Base-by-base conservation (phyloP, 2,113 vertebrate genomes). In the Sturnira hondurensis region DNA sequence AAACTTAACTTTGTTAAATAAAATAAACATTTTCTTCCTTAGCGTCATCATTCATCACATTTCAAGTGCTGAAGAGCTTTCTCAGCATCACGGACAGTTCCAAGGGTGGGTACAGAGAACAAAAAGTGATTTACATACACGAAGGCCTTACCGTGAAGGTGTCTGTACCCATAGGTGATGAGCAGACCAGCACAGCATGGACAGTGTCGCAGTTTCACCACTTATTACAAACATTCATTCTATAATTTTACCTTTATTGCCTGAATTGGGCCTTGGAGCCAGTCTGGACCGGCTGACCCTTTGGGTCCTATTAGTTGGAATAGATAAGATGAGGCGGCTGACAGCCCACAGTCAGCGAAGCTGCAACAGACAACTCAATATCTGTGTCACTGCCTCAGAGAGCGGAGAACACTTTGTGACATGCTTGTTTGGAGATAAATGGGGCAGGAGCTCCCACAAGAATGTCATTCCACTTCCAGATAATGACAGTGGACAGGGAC, bases 371-470 rank as follows among this genome's bases (percentile, higher is more conserved):
- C 4, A 45, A 11, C 36, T 26, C 28, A 22, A 28, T 36, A 16
- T 31, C 26, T 24, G 47, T 36, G 22, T 73, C 36, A 14, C 12
- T 10, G 0, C 6, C 14, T 19, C 11, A 73, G 52, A 33, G 41
- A 56, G 19, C 16, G 31, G 36, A 13, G 71, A 52, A 7, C 41
- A 52, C n/a, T 2, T 50, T 19, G 26, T 41, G 63, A 7, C 22
- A 1, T 2, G 4, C 45, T 89, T 45, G 16, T 28, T 36, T 36
- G 43, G n/a, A 31, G 41, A n/a, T 36, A 73, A 54, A 24, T 13
- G 2, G 0, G 0, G 15, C 12, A 0, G 11, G 5, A 52, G 6
- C 71, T 76, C 5, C 22, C 33, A 41, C 7, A 5, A 14, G 28
- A 5, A 20, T n/a, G 28, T 31, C 7, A 61, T 22, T 24, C 12